Base-by-base conservation (phyloP, 2,888 invertebrate species). In the Hedya salicella region DNA sequence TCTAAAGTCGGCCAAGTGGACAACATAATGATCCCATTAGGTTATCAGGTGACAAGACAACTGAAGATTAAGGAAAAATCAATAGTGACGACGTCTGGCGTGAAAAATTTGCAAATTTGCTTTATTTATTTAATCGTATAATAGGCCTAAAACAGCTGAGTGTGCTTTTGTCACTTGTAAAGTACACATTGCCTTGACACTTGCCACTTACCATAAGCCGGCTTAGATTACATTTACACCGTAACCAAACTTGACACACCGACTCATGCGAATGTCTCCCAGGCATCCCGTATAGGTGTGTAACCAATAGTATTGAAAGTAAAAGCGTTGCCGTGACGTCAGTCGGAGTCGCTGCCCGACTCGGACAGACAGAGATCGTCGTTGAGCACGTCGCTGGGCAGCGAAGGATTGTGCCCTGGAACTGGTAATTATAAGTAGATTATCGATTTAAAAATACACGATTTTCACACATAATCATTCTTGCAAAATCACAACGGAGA, bases 301-400 rank as follows among this genome's bases (percentile, higher is more conserved):
- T 48, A 30, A 21, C 48, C 53, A 69, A 62, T 48, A 36, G 36
- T 36, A 60, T 59, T 53, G 32, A 76, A 73, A 75, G 75, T 72
- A 71, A 75, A 72, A 68, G 71, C 59, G 64, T 32, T 46, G 53
- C 53, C 59, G 67, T 56, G 52, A 53, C 84, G 89, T 94, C 93
- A 95, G 91, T 95, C 95, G 67, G 94, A 95, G 86, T 97, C 97
- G 78, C 96, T 96, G 80, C 96, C 97, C 42, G 96, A 96, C 91
- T 96, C 96, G 57, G 97, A 97, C 78, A 97, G 93, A 92, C 96
- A 96, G 78, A 97, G 94, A 88, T 97, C 97, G 81, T 96, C 96
- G 80, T 95, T 96, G 75, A 97, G 93, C 69, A 96, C 92, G 88
- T 95, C 95, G 76, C 94, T 93, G 14, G 94, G 94, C 81, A 95